Evolutionary conservation across 2,113 vertebrate species (phyloP), one percentile per base, ranked within the genome.

Genomic region (Silurus asotus): DNA sequence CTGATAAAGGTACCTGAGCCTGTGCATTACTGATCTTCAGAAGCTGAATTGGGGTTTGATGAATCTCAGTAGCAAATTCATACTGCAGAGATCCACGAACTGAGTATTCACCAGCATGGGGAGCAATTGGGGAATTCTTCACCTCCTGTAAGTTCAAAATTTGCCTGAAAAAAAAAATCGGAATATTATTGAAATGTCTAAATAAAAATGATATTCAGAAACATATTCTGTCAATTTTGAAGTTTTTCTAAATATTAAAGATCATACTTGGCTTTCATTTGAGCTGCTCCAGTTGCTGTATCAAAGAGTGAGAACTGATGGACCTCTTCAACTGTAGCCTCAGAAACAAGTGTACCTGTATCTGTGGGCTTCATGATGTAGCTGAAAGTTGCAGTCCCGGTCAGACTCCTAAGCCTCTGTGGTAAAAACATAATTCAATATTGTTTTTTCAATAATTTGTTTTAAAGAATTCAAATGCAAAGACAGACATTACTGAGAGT

Each of bases 261-360:
- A 51, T 67, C 92, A 79, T 93, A 97, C 97, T 90, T 95, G 76
- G 94, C 94, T 89, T 94, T 93, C 75, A 89, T 95, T 83, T 95
- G 85, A 49, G 94, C 96, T 79, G 94, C 93, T n/a, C 95, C 95
- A 0, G 94, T 90, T 6, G 87, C 89, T 88, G 96, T 95, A 82
- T 77, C 90, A 89, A 97, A 88, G 0, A 94, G 94, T 25, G 95
- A 93, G 86, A 96, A 95, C 87, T 96, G 92, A 84, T 96, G 93
- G 6, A 96, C 64, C 90, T 97, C 95, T 86, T 93, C 88, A 0
- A 94, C 95, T 0, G n/a, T 84, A 17, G 90, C 95, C 80, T 96
- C 91, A 58, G 92, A 79, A 88, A 97, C 95, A 81, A 95, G 82
- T 20, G 93, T 49, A 0, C 93, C 90, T 0, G 75, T 8, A 0